phyloP scores from a whole-genome alignment of 2,113 vertebrate species.

The Cacatua alba region DNA sequence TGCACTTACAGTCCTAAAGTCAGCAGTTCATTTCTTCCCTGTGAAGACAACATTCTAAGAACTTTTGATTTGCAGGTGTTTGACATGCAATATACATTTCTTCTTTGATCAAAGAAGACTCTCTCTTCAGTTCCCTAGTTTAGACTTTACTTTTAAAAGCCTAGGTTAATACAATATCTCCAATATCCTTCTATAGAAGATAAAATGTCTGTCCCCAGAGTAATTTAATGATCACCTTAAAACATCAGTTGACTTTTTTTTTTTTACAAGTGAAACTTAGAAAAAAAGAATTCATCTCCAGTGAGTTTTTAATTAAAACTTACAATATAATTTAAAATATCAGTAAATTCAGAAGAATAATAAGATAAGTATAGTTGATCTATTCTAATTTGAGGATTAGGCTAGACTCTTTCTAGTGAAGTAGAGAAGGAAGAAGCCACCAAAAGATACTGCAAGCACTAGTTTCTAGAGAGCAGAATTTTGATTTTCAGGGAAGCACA shows the following conservation, averaged over 20 bases:
- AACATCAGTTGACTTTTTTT: background rate
- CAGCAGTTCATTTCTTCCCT: conserved; percentile 10
- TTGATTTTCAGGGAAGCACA: background rate
- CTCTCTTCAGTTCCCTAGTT: background rate
- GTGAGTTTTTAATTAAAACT: background rate
- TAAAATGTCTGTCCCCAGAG: background rate
- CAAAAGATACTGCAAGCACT: background rate
- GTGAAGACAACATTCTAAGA: background rate
- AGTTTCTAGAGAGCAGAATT: background rate
- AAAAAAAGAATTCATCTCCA: background rate
- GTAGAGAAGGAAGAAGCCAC: background rate
- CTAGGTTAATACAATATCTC: background rate
- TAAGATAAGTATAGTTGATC: background rate
- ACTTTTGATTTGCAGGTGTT: conserved; percentile 25
- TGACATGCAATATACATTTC: background rate
- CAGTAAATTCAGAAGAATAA: background rate
- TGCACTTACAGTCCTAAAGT: background rate
- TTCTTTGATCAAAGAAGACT: background rate
- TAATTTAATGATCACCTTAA: background rate
- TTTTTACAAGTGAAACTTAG: background rate
- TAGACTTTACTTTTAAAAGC: background rate
- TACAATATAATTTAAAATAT: background rate
- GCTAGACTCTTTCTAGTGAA: background rate
- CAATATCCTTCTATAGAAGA: background rate
- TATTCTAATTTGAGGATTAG: background rate